Conservation (phyloP, 2,113 vertebrate species). For the Amblyopsis rosae region DNA sequence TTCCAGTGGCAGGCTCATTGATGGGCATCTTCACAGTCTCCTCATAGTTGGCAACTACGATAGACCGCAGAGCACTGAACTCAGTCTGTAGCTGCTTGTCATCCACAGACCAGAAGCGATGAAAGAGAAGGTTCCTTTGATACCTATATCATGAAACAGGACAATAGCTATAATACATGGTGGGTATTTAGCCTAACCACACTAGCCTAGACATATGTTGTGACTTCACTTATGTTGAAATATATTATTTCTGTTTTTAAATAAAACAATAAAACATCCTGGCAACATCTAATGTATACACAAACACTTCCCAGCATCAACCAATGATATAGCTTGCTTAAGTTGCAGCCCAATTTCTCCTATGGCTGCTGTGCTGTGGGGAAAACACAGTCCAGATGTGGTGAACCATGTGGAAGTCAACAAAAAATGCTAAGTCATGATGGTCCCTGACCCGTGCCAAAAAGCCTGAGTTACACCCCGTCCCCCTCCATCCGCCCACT, state of each 20-base stretch:
- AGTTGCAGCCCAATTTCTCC: conserved; percentile 32
- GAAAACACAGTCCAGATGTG: conserved; percentile 73
- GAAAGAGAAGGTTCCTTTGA: conserved; percentile 89
- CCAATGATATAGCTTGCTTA: conserved; percentile 49
- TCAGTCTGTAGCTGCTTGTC: conserved; percentile 94
- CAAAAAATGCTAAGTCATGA: conserved; percentile 66
- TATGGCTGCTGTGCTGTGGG: conserved; percentile 4
- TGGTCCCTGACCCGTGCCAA: conserved; percentile 22
- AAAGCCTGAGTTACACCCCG: conserved; percentile 31
- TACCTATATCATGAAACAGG: conserved; percentile 78
- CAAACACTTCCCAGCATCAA: neutral
- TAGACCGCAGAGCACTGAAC: conserved; percentile 91
- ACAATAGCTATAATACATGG: neutral
- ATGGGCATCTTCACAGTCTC: conserved; percentile 98
- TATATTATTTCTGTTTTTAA: neutral
- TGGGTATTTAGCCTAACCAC: neutral
- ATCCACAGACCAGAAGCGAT: conserved; percentile 97
- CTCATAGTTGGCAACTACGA: conserved; percentile 92
- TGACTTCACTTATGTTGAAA: too few species aligned
- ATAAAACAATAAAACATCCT: neutral
- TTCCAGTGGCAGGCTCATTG: conserved; percentile 88
- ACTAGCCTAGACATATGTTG: too few species aligned
- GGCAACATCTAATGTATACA: too few species aligned
- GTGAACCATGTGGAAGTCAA: conserved; percentile 2
- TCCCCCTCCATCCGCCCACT: neutral